Conservation (phyloP, 2,888 invertebrate species). For the Drosophila picticornis region DNA sequence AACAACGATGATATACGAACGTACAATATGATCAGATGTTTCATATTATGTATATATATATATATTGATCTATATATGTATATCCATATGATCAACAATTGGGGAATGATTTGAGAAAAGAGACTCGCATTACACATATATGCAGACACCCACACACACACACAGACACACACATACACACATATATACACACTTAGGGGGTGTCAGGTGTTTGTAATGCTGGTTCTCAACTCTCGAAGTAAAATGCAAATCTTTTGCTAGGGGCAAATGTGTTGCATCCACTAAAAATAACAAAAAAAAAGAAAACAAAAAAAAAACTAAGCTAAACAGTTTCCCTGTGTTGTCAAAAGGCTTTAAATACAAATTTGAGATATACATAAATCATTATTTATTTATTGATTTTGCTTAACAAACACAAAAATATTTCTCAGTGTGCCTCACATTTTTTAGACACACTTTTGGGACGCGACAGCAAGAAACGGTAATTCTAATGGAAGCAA, state of each 20-base stretch:
- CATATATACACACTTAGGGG: not conserved
- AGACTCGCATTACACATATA: not conserved
- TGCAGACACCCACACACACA: not conserved
- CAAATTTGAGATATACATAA: conserved; percentile 40
- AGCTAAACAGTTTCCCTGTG: conserved; percentile 60
- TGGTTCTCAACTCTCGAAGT: not conserved
- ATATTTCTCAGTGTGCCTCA: conserved; percentile 60
- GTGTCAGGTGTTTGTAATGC: not conserved
- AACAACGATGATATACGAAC: conserved; percentile 44
- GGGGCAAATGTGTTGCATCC: not conserved
- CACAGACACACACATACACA: not conserved
- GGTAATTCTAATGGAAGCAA: conserved; percentile 20
- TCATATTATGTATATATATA: not conserved
- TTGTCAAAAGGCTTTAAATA: conserved; percentile 74
- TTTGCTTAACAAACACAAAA: conserved; percentile 25
- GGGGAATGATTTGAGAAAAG: not conserved
- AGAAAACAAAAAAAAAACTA: not conserved
- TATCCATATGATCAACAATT: conserved; percentile 18
- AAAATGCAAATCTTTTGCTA: not conserved
- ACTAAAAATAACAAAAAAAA: too few relatives aligned
- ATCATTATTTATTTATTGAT: conserved; percentile 17
- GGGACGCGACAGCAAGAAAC: conserved; percentile 20
- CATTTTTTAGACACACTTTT: conserved; percentile 56
- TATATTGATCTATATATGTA: not conserved
- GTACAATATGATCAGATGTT: conserved; percentile 33